Evolutionary conservation across 2,888 invertebrate genomes (phyloP).

Genomic region (Didymodactylos carnosus): DNA sequence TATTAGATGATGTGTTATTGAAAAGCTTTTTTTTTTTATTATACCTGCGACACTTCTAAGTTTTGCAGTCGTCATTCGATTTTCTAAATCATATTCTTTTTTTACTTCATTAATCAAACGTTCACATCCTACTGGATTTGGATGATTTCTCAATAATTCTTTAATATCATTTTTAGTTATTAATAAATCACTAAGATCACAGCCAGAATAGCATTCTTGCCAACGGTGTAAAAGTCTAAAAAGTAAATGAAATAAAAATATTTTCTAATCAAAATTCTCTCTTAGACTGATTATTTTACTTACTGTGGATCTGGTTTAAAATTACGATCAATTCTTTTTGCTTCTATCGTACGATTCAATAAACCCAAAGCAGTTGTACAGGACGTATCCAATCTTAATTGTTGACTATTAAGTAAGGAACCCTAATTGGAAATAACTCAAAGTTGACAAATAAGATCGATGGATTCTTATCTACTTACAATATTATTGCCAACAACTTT

Average conservation of each 20-base stretch:
- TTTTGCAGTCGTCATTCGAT: neutral
- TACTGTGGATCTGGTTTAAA: neutral
- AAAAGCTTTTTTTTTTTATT: no score
- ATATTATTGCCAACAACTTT: neutral
- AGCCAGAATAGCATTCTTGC: neutral
- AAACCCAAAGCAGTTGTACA: neutral
- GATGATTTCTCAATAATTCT: neutral
- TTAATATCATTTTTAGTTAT: neutral
- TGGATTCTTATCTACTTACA: neutral
- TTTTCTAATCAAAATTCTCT: no score
- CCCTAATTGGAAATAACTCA: neutral
- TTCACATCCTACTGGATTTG: neutral
- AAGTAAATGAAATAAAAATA: no score
- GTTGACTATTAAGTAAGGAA: neutral
- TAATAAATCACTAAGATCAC: neutral
- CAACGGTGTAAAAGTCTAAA: neutral
- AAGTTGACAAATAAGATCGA: neutral
- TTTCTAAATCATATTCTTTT: neutral
- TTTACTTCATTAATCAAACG: neutral
- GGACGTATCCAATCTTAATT: neutral
- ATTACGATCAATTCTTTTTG: neutral
- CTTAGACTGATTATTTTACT: neutral
- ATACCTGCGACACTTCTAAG: neutral
- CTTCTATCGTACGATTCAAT: neutral
- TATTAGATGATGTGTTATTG: no score